Percentiles rank a stretch among this genome's conserved stretches.
phyloP scores from a whole-genome alignment of 1,140 invertebrate genomes.

The Atopsyche davidsoni region DNA sequence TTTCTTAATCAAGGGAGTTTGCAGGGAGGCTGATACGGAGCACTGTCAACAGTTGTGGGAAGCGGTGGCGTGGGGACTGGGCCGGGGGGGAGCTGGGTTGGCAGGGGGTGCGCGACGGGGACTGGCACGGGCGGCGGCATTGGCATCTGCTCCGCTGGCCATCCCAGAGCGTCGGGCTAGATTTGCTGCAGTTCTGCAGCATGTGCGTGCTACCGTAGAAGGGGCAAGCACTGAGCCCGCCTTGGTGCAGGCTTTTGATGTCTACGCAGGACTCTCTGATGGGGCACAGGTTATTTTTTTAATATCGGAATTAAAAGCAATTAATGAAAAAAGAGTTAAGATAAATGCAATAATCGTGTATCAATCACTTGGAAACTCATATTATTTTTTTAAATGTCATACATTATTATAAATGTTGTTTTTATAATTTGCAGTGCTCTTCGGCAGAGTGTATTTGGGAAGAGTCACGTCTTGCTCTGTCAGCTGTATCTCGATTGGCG shows the following conservation, averaged over 20 bases:
- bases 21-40: constrained; percentile 11
- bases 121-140: constrained; percentile 14
- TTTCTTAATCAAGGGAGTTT: too few species aligned
- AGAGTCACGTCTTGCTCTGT: constrained; percentile 12
- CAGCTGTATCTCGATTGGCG: constrained; percentile 1
- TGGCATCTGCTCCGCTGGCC: constrained; percentile 12
- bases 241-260: constrained; percentile 20
- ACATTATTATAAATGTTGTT: too few species aligned
- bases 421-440: constrained; percentile 14
- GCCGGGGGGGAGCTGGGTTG: constrained; percentile 16
- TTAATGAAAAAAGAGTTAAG: too few species aligned
- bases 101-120: constrained; percentile 13
- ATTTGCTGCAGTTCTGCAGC: constrained; percentile 11
- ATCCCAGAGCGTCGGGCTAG: constrained; percentile 2
- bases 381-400: too few species aligned
- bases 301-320: too few species aligned
- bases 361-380: too few species aligned
- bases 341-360: too few species aligned
- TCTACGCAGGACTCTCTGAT: constrained; percentile 26
- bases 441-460: constrained; percentile 25
- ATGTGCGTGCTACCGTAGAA: background rate
- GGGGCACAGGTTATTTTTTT: constrained; percentile 17
- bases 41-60: constrained; percentile 21
- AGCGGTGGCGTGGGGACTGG: constrained; percentile 23
- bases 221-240: constrained; percentile 7